phyloP scores from a whole-genome alignment of 2,888 invertebrate species.

The Dusona sp. region DNA sequence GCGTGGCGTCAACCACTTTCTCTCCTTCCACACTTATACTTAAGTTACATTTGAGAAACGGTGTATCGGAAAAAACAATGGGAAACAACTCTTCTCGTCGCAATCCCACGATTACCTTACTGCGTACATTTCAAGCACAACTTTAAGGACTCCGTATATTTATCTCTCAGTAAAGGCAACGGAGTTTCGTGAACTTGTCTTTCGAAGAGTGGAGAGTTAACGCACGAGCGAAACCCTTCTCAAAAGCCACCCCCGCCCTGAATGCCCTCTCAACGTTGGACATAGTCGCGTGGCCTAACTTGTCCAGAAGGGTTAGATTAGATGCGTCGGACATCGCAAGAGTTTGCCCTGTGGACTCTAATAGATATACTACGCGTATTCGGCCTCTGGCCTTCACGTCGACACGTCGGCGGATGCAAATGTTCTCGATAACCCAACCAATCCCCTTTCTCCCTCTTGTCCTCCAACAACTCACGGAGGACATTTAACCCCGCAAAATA shows the following conservation, averaged over 20 bases:
- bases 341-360: conserved; percentile 78
- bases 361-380: conserved; percentile 74
- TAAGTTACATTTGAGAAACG: background rate
- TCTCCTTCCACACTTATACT: background rate
- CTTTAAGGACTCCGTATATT: conserved; percentile 23
- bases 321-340: conserved; percentile 78
- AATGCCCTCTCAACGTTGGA: conserved; percentile 1
- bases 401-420: conserved; percentile 47
- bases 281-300: conserved; percentile 77
- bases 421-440: conserved; percentile 44
- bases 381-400: conserved; percentile 79
- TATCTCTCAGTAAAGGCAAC: background rate
- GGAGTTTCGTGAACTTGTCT: conserved; percentile 26
- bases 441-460: conserved; percentile 1
- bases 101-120: too few species aligned
- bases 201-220: conserved; percentile 44
- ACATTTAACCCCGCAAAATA: conserved; percentile 9
- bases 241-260: conserved; percentile 42
- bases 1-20: background rate
- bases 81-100: background rate
- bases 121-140: background rate
- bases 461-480: background rate
- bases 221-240: conserved; percentile 38
- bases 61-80: background rate
- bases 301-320: conserved; percentile 84